phyloP scores from a whole-genome alignment of 2,797 vertebrate species.

The Mareca penelope region DNA sequence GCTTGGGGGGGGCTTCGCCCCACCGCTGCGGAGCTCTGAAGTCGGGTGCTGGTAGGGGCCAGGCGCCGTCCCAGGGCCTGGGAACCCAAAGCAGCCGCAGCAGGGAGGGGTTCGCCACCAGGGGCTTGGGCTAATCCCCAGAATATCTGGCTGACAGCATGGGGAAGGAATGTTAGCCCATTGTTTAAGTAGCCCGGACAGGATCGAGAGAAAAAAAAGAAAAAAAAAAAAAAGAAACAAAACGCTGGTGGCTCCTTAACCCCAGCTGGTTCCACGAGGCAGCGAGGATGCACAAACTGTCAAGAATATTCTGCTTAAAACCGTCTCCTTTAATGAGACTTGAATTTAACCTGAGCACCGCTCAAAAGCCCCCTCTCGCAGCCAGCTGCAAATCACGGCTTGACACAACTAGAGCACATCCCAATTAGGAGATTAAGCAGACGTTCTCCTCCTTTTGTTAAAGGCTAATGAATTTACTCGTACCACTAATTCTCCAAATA shows the following conservation, averaged over 20 bases:
- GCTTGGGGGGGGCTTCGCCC: not conserved
- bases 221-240: not conserved
- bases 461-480: not conserved
- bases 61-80: accelerated
- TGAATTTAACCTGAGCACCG: not conserved
- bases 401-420: not conserved
- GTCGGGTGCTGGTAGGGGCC: not conserved
- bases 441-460: not conserved
- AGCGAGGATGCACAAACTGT: conserved; percentile 3
- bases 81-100: not conserved
- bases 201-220: not conserved
- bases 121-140: conserved; percentile 15
- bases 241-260: not conserved
- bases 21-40: not conserved
- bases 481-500: not conserved
- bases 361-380: not conserved
- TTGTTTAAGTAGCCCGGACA: conserved; percentile 14
- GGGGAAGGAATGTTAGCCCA: not conserved
- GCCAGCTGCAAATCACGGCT: not conserved
- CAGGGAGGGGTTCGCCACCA: not conserved
- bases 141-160: not conserved
- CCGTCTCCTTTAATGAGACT: not conserved
- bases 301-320: conserved; percentile 25
- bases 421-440: not conserved
- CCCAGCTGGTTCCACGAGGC: not conserved